phyloP scores from a whole-genome alignment of 2,113 vertebrate genomes.

The Glaucidium brasilianum region DNA sequence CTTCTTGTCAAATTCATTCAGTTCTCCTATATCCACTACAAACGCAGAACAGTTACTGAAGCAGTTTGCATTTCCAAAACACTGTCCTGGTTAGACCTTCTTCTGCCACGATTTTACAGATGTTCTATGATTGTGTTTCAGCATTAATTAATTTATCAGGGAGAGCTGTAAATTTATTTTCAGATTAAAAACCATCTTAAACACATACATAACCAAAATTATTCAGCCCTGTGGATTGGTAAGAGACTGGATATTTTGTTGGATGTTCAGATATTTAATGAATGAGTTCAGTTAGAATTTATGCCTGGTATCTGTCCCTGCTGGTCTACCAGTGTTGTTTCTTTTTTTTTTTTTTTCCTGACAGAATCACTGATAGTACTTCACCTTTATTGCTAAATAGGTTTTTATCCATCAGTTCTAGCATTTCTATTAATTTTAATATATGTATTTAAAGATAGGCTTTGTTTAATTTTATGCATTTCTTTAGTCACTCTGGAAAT shows the following conservation, averaged over 20 bases:
- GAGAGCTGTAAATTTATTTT: not conserved
- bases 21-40: not conserved
- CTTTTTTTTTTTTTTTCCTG: not conserved
- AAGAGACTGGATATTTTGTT: not conserved
- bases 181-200: not conserved
- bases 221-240: not conserved
- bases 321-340: not conserved
- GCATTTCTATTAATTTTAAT: not conserved
- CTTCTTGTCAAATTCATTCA: not conserved
- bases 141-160: not conserved
- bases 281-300: not conserved
- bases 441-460: not conserved
- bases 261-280: not conserved
- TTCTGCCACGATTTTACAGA: not conserved
- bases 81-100: not conserved
- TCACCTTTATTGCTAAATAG: not conserved
- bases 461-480: not conserved
- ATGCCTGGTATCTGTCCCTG: fast-evolving
- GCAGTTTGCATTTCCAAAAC: not conserved
- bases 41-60: not conserved
- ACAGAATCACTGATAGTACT: not conserved
- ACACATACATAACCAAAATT: not conserved
- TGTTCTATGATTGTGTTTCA: not conserved
- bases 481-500: not conserved
- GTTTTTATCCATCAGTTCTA: not conserved